Evolutionary conservation across 1,140 invertebrate species (phyloP).

Genomic region (Penaeus vannamei): DNA sequence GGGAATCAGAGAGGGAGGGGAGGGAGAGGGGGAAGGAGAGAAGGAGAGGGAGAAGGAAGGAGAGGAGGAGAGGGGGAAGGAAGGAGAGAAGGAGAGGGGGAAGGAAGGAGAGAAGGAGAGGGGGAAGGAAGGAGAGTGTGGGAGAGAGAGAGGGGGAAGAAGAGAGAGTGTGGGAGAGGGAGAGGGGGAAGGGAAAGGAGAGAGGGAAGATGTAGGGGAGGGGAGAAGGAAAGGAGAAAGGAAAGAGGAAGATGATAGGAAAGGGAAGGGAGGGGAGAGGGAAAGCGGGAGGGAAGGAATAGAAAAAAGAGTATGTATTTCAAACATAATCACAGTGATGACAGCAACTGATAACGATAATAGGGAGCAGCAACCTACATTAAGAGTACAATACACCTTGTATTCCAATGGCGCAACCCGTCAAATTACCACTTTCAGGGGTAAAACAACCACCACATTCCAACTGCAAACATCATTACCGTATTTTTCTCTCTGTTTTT

Average conservation of each 20-base stretch:
- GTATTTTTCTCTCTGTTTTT: no score
- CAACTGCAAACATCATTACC: no score
- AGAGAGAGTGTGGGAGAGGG: background rate
- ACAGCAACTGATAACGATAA: no score
- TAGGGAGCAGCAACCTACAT: no score
- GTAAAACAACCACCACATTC: no score
- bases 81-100: background rate
- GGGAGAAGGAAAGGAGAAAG: background rate
- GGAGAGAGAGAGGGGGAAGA: background rate
- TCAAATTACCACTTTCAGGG: no score
- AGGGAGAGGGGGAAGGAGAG: background rate
- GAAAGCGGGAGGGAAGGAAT: background rate
- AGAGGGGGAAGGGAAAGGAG: background rate
- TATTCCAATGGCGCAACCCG: no score
- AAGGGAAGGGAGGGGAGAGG: background rate
- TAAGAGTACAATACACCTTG: no score
- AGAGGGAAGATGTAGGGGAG: background rate
- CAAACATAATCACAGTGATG: background rate
- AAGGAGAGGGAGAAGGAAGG: background rate
- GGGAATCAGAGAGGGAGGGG: conserved; percentile 1
- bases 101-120: background rate
- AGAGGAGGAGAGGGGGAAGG: background rate
- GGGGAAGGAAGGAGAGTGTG: background rate
- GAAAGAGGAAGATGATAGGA: background rate
- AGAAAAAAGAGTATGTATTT: background rate